phyloP scores from a whole-genome alignment of 1,140 invertebrate species.

The Orchesella cincta region DNA sequence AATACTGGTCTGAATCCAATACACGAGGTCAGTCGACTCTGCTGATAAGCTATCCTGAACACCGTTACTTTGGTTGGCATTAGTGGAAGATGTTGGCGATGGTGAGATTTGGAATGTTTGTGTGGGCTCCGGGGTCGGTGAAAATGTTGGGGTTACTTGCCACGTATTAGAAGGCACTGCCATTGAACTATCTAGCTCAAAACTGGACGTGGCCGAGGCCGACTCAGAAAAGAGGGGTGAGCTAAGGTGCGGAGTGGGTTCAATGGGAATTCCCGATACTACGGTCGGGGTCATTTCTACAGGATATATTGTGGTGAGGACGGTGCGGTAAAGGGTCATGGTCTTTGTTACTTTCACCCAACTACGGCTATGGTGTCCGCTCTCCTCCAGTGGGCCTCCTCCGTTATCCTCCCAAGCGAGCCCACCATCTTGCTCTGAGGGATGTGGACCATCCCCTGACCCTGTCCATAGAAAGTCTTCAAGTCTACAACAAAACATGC shows the following conservation, averaged over 20 bases:
- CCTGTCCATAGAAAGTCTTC: conserved; percentile 86
- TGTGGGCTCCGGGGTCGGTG: background rate
- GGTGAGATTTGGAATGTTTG: too few relatives aligned
- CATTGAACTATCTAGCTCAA: too few relatives aligned
- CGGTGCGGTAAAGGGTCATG: conserved; percentile 46
- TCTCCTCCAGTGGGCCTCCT: background rate
- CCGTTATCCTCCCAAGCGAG: conserved; percentile 47
- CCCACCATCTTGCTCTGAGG: conserved; percentile 52
- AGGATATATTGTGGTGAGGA: conserved; percentile 45
- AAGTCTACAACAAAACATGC: conserved; percentile 55
- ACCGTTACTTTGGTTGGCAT: background rate
- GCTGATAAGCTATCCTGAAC: background rate
- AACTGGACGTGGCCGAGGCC: background rate
- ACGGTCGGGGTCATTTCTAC: conserved; percentile 48
- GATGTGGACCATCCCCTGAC: conserved; percentile 69
- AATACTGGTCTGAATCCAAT: conserved; percentile 49
- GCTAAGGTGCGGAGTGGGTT: background rate
- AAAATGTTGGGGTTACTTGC: background rate
- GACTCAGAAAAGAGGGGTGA: background rate
- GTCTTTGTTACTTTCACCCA: conserved; percentile 45
- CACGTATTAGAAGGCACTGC: background rate
- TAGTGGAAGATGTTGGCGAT: background rate
- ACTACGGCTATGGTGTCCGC: background rate
- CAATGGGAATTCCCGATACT: background rate
- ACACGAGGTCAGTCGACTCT: conserved; percentile 1